Evolutionary conservation across 1,140 invertebrate species (phyloP).

Genomic region (Probaryconus sp.): DNA sequence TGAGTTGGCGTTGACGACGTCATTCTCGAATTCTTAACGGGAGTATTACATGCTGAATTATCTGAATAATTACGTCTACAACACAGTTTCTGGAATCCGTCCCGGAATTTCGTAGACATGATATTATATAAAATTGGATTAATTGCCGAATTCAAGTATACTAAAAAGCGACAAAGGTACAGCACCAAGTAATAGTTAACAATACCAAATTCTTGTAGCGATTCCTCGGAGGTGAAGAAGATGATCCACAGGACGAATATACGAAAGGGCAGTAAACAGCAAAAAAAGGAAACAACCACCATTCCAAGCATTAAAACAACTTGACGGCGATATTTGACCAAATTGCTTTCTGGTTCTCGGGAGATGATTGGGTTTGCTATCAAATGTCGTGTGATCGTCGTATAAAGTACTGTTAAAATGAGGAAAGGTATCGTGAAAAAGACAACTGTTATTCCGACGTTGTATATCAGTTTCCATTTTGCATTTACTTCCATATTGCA

Average conservation of each 20-base stretch:
- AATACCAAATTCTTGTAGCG: conserved; percentile 81
- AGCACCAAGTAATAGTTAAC: conserved; percentile 89
- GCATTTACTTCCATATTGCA: conserved; percentile 84
- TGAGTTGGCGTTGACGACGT: conserved; percentile 40
- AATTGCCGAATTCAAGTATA: conserved; percentile 90
- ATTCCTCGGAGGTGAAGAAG: conserved; percentile 82
- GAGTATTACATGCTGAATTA: conserved; percentile 35
- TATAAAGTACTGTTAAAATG: conserved; percentile 87
- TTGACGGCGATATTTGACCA: conserved; percentile 82
- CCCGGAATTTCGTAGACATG: conserved; percentile 90
- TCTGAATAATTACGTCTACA: conserved; percentile 36
- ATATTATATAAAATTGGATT: conserved; percentile 91
- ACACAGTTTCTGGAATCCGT: conserved; percentile 80
- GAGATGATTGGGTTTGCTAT: conserved; percentile 81
- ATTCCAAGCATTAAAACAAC: conserved; percentile 89
- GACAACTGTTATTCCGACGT: conserved; percentile 82
- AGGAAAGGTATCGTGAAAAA: conserved; percentile 89
- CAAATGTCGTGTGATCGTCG: conserved; percentile 86
- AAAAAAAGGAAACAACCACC: conserved; percentile 91
- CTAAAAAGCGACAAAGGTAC: conserved; percentile 90
- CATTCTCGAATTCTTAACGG: conserved; percentile 38
- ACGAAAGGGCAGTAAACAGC: conserved; percentile 91
- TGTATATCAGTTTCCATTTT: conserved; percentile 85
- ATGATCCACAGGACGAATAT: conserved; percentile 87
- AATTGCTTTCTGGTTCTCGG: conserved; percentile 80